Evolutionary conservation across 2,113 vertebrate genomes (phyloP).

Genomic region (Acanthisitta chloris): DNA sequence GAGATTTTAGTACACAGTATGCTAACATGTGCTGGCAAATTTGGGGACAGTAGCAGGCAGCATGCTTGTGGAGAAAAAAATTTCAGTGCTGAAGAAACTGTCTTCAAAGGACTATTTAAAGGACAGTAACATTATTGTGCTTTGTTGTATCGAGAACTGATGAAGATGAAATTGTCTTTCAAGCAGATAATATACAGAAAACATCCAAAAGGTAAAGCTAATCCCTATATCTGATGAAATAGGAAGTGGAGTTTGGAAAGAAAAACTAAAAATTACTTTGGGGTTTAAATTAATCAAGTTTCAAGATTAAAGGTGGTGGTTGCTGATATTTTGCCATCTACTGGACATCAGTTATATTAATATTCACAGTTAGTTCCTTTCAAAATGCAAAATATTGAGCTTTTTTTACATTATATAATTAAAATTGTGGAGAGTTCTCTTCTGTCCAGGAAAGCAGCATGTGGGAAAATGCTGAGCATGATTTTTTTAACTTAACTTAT

Average conservation of each 20-base stretch:
- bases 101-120: slow-evolving; percentile 62
- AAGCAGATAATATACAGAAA: neutral
- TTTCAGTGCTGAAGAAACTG: slow-evolving; percentile 40
- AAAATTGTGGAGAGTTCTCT: neutral
- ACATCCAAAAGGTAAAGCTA: slow-evolving; percentile 22
- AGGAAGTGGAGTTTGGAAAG: neutral
- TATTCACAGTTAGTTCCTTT: neutral
- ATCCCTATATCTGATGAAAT: neutral
- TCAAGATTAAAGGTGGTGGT: neutral
- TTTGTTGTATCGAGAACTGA: slow-evolving; percentile 21
- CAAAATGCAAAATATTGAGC: neutral
- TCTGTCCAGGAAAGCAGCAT: neutral
- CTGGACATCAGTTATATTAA: neutral
- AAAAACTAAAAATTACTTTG: neutral
- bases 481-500: neutral
- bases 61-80: slow-evolving; percentile 46
- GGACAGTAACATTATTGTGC: slow-evolving; percentile 28
- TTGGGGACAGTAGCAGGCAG: slow-evolving; percentile 52
- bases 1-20: slow-evolving; percentile 67
- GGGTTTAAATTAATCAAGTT: neutral
- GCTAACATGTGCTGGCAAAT: slow-evolving; percentile 52
- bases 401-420: neutral
- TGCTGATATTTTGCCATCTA: slow-evolving; percentile 41
- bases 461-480: slow-evolving; percentile 8
- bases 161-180: slow-evolving; percentile 30